Base-by-base conservation (phyloP, 2,797 vertebrate genomes). In the Lacerta bilineata region DNA sequence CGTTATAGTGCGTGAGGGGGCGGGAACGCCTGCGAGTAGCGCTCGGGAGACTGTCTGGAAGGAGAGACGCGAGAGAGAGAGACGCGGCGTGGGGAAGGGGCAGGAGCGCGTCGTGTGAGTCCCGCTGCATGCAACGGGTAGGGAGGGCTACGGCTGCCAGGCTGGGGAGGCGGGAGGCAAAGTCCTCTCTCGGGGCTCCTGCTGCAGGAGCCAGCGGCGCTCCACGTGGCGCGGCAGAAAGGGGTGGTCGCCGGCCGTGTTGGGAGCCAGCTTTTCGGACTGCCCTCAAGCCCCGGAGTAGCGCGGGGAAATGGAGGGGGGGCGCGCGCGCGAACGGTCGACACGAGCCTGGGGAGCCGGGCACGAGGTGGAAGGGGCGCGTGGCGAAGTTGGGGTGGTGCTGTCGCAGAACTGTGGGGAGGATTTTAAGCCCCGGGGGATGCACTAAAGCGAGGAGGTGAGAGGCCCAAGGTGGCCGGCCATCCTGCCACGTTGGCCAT, bases 1-100 rank as follows among this genome's bases (percentile, higher is more conserved):
- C n/a, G 77, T 89, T 89, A 89, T 85, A 89, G 88, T 18, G 15
- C 55, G 83, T 39, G 83, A 85, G 78, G 83, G 75, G 88, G 88
- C 69, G 88, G 88, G 69, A 75, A 59, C 55, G 59, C 3, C 39
- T 8, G 29, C 0, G 77, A 85, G 39, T 74, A 10, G 15, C 13
- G 39, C 20, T 1, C 8, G 4, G 61, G 80, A 66, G 80, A 15
- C 27, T n/a, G 66, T 3, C 15, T 4, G 6, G 43, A 9, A 15
- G 41, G 39, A 23, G 8, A 59, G 20, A 17, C 66, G 13, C 10
- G 5, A 8, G 25, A 9, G 18, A 17, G 39, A 39, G 43, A 68
- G 25, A 13, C 66, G 13, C 10, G 5, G 8, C 18, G 15, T 4
- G 11, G 2, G 8, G 0, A 18, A 7, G 0, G 8, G 11, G 36